Conservation (phyloP, 2,797 vertebrate species). For the Chelidonichthys spinosus region DNA sequence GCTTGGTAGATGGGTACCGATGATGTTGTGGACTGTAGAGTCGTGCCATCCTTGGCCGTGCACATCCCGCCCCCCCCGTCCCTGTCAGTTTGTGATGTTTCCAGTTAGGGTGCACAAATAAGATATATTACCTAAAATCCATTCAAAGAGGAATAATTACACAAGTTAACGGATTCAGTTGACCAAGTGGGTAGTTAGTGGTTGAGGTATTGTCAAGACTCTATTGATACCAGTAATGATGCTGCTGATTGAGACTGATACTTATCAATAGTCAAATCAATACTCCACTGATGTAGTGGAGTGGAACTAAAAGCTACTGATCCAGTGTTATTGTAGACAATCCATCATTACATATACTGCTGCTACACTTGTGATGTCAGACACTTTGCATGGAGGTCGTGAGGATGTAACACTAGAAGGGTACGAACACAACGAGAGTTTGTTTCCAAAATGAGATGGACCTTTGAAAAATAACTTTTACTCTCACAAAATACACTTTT, state of each 20-base stretch:
- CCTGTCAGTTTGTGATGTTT: no score
- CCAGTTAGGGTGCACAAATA: background rate
- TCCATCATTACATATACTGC: conserved; percentile 7
- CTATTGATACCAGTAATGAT: conserved; percentile 9
- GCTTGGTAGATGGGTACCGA: no score
- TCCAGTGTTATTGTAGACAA: conserved; percentile 5
- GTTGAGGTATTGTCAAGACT: background rate
- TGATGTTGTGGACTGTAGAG: no score
- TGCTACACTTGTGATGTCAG: background rate
- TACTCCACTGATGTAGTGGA: conserved; percentile 18
- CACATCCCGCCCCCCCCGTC: no score
- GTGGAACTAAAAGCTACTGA: conserved; percentile 22
- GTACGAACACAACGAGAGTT: background rate
- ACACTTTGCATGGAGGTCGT: conserved; percentile 10
- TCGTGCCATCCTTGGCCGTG: no score
- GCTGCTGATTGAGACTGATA: conserved; percentile 25
- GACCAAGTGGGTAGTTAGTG: conserved; percentile 1
- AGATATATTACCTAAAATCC: background rate
- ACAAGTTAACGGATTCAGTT: background rate
- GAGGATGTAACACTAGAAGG: background rate
- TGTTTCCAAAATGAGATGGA: conserved; percentile 6
- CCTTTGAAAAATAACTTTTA: conserved; percentile 11
- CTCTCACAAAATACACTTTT: conserved; percentile 4
- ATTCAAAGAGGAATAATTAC: background rate
- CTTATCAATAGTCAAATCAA: conserved; percentile 36